phyloP scores from a whole-genome alignment of 2,888 invertebrate genomes.

The Exocentrus adspersus region DNA sequence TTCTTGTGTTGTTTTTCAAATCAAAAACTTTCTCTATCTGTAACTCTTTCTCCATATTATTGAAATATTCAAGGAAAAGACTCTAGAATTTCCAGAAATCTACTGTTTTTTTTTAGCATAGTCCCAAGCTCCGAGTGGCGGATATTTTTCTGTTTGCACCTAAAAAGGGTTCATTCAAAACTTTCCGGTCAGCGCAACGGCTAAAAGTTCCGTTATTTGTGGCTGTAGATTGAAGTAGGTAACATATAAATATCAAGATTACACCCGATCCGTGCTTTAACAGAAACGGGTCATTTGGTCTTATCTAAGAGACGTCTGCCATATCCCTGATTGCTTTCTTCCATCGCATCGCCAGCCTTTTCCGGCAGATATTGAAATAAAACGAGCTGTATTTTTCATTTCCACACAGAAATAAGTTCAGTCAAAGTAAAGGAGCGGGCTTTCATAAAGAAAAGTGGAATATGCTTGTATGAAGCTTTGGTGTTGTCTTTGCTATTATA shows the following conservation, averaged over 20 bases:
- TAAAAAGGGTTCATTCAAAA: conserved; percentile 22
- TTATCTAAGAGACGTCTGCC: conserved; percentile 15
- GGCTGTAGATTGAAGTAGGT: conserved; percentile 11
- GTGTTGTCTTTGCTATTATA: too few relatives aligned
- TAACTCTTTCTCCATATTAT: too few relatives aligned
- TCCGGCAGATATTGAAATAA: conserved; percentile 3
- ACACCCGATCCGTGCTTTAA: conserved; percentile 13
- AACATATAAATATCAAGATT: conserved; percentile 21
- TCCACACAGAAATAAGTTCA: background rate
- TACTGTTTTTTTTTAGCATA: background rate
- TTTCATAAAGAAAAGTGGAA: background rate
- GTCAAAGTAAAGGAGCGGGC: background rate
- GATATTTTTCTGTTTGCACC: background rate
- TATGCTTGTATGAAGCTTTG: too few relatives aligned
- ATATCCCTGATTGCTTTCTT: conserved; percentile 4
- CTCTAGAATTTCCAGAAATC: background rate
- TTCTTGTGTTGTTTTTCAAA: too few relatives aligned
- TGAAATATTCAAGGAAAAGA: too few relatives aligned
- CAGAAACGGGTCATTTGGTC: conserved; percentile 12
- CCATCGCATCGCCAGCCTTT: conserved; percentile 7
- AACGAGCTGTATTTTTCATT: conserved; percentile 8
- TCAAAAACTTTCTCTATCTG: too few relatives aligned
- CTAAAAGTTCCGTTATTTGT: too few relatives aligned
- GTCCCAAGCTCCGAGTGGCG: background rate
- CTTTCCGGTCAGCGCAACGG: conserved; percentile 25